Evolutionary conservation across 2,113 vertebrate genomes (phyloP).

Genomic region (Gymnarchus niloticus): DNA sequence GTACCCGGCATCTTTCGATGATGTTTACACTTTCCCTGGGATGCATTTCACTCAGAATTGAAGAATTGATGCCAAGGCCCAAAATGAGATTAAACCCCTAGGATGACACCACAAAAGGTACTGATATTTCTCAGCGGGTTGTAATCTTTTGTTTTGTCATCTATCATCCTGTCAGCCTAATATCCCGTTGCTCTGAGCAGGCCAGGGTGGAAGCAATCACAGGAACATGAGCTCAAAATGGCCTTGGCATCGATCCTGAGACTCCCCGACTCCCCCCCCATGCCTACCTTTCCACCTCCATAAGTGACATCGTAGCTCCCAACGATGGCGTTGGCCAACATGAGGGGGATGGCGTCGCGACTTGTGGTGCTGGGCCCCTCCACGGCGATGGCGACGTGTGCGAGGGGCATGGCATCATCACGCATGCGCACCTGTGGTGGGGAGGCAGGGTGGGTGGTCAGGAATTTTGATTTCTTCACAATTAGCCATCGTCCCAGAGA

Average conservation of each 20-base stretch:
- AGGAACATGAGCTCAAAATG: background rate
- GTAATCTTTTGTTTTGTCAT: conserved; percentile 6
- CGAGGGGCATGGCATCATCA: conserved; percentile 80
- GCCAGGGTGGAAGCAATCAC: background rate
- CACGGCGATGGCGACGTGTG: conserved; percentile 86
- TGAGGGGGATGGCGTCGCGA: conserved; percentile 78
- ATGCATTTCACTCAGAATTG: background rate
- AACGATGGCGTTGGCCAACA: conserved; percentile 78
- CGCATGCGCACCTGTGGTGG: conserved; percentile 76
- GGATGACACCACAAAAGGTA: background rate
- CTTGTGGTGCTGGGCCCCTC: conserved; percentile 76
- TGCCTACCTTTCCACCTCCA: conserved; percentile 77
- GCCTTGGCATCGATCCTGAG: too few relatives aligned
- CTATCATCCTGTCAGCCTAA: background rate
- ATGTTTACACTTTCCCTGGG: background rate
- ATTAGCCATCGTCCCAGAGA: too few relatives aligned
- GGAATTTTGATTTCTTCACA: too few relatives aligned
- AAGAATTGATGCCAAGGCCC: background rate
- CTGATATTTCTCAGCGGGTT: background rate
- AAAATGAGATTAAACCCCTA: background rate
- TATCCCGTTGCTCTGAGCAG: too few relatives aligned
- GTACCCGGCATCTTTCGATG: background rate
- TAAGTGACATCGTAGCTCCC: conserved; percentile 85
- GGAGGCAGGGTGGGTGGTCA: background rate
- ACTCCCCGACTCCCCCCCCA: background rate